Base-by-base conservation (phyloP, 2,113 vertebrate species). In the Plecotus auritus region DNA sequence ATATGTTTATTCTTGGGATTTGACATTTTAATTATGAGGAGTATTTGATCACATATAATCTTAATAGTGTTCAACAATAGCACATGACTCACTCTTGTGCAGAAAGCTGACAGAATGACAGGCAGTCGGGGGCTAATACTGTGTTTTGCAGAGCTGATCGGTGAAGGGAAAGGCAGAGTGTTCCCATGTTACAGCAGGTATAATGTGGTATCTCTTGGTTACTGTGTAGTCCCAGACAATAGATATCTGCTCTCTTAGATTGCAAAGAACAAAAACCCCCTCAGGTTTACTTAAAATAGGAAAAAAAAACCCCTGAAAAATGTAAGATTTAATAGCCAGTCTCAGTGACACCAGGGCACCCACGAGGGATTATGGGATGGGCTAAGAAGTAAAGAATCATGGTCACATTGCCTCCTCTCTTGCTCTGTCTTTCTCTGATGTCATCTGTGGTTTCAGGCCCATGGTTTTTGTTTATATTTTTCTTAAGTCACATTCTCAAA, bases 21-120 rank as follows among this genome's bases (percentile, higher is more conserved):
- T 96, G 97, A 88, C 93, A 88, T 85, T 83, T 84, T 97, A 82
- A 95, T 95, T 96, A 92, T 69, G 85, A 85, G 94, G 88, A 91
- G 73, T 35, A 61, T 91, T 95, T 91, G 93, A 91, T 96, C 73
- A 69, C 69, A 40, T 90, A 16, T 45, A 93, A 56, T 83, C 2
- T 66, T 95, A 49, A 61, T 78, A 49, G 54, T 70, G 54, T 88
- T 88, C 40, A 85, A 3, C 85, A 69, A 22, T 51, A 42, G n/a
- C 35, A 61, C 67, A 9, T 9, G 59, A 42, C 26, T 85, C 72
- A 47, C 54, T 17, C 85, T 90, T 56, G 83, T 74, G 42, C 32
- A 26, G 28, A 40, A 40, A 47, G 82, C 85, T 94, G 97, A 93
- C 82, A 88, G 77, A 69, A 28, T 95, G 93, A 90, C 88, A 95